A percentile compares a stretch with the other conserved stretches of the same genome.
These are phyloP conservation scores for Beaufortia kweichowensis DNA, from an alignment of 2,113 vertebrate species.

Conservation along the genomic window DNA sequence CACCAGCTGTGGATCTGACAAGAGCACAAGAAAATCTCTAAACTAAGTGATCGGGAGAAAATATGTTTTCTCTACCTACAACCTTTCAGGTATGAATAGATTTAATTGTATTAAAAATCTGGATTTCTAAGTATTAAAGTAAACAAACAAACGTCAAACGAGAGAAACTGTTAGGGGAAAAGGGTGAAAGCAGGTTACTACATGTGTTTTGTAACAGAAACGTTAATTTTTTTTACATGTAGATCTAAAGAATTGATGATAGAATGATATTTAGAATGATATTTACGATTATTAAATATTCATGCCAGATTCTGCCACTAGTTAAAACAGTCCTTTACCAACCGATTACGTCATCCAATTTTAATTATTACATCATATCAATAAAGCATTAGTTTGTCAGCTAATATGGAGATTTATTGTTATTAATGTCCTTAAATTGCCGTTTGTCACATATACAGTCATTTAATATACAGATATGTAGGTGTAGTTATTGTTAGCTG, in stretches of 20 bases:
- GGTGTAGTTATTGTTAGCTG: not conserved
- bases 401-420: not conserved
- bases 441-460: not conserved
- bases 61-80: constrained; percentile 40
- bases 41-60: not conserved
- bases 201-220: not conserved
- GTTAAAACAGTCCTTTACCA: not conserved
- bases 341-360: not conserved
- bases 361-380: too few species aligned
- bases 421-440: not conserved
- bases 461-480: not conserved
- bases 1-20: constrained; percentile 1
- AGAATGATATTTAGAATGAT: not conserved
- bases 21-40: not conserved
- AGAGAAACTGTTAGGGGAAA: not conserved
- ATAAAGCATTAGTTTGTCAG: not conserved
- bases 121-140: not conserved
- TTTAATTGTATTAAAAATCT: not conserved
- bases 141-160: not conserved
- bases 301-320: not conserved
- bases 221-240: not conserved
- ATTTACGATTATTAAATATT: not conserved
- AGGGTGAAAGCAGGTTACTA: too few species aligned
- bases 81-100: constrained; percentile 20
- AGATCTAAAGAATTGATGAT: not conserved